Evolutionary conservation across 2,888 invertebrate genomes (phyloP).

Genomic region (Drosophila neonasuta): DNA sequence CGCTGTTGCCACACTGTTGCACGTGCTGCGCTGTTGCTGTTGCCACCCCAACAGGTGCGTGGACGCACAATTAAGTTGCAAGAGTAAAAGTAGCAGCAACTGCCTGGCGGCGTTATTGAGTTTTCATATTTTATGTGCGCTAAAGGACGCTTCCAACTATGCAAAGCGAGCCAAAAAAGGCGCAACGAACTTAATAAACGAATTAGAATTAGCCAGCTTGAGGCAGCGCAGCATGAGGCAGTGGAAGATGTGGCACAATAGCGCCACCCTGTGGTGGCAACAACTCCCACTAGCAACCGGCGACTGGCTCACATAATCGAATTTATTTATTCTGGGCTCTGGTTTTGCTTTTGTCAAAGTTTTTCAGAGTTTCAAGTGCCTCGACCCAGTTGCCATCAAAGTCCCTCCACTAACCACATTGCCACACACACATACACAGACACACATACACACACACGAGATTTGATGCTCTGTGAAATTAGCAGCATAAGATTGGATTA

Average conservation of each 20-base stretch:
- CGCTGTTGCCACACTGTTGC: constrained; percentile 27
- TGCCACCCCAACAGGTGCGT: constrained; percentile 51
- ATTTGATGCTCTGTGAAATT: constrained; percentile 67
- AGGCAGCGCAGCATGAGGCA: constrained; percentile 7
- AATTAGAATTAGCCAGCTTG: constrained; percentile 69
- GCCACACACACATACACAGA: constrained; percentile 51
- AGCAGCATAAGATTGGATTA: constrained; percentile 79
- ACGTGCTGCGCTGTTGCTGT: constrained; percentile 47
- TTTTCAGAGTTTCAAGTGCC: constrained; percentile 58
- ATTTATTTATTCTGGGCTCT: constrained; percentile 64
- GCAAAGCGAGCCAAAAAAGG: constrained; percentile 51
- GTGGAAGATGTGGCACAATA: constrained; percentile 28
- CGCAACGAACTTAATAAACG: constrained; percentile 62
- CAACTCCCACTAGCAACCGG: constrained; percentile 9
- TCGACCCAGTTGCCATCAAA: constrained; percentile 12
- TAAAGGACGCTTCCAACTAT: constrained; percentile 58
- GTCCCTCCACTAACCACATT: constrained; percentile 20
- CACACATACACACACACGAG: too few relatives aligned
- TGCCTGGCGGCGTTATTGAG: constrained; percentile 58
- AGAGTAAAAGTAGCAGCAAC: constrained; percentile 56
- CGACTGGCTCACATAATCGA: constrained; percentile 67
- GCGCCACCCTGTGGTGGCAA: constrained; percentile 48
- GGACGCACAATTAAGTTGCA: constrained; percentile 74
- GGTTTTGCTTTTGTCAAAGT: constrained; percentile 57
- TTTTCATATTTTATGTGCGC: constrained; percentile 71